phyloP scores from a whole-genome alignment of 1,140 invertebrate genomes.

The Eumaeus atala region DNA sequence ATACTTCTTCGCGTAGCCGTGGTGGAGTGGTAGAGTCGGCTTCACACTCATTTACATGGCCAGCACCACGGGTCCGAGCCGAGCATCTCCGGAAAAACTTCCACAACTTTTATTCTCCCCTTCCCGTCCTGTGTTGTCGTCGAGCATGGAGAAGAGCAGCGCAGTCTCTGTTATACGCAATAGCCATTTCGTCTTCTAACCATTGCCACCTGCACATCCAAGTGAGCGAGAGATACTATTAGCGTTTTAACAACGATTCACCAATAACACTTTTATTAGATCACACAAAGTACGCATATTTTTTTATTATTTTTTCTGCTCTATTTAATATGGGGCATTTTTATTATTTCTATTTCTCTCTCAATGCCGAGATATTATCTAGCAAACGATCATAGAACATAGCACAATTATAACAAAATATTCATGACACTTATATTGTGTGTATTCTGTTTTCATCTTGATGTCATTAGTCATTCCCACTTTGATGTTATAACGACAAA shows the following conservation, averaged over 20 bases:
- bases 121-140: too few relatives aligned
- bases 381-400: slow-evolving; percentile 20
- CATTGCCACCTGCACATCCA: too few relatives aligned
- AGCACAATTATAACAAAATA: slow-evolving; percentile 44
- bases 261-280: too few relatives aligned
- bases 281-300: not conserved
- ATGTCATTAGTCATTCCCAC: slow-evolving; percentile 61
- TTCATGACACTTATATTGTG: slow-evolving; percentile 63
- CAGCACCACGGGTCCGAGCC: too few relatives aligned
- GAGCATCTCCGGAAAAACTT: not conserved
- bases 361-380: slow-evolving; percentile 17
- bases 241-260: too few relatives aligned
- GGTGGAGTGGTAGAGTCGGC: too few relatives aligned
- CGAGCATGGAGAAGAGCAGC: too few relatives aligned
- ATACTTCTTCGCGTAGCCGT: too few relatives aligned
- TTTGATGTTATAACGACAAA: slow-evolving; percentile 66
- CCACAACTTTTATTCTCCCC: not conserved
- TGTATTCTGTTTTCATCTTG: slow-evolving; percentile 66
- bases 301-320: not conserved
- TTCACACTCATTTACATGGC: too few relatives aligned
- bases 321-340: not conserved
- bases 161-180: too few relatives aligned
- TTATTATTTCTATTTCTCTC: slow-evolving; percentile 4
- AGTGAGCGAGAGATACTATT: too few relatives aligned
- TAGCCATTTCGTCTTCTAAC: too few relatives aligned